Evolutionary conservation across 1,140 invertebrate species (phyloP), one percentile per base, ranked within the genome.

Genomic region (Penaeus chinensis): DNA sequence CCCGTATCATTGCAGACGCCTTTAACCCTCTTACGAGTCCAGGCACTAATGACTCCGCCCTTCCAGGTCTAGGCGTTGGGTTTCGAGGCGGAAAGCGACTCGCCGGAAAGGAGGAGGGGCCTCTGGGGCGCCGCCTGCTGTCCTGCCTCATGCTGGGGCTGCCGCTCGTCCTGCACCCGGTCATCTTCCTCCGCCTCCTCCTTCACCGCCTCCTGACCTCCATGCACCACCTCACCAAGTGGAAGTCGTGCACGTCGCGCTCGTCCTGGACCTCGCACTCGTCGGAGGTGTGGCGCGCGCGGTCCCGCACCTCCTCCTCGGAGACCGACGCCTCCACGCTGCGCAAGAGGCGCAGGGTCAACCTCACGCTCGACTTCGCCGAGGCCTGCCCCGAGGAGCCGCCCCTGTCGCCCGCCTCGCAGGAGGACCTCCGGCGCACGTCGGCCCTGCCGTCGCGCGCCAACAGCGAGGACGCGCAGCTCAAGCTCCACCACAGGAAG

Each of bases 141-240:
- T 89, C 88, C 62, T 90, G 90, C 61, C 86, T 93, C 84, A 90
- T 93, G 69, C 91, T 92, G 5, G 93, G 92, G 82, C 92, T 94
- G 69, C 94, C 94, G 2, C 92, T 93, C 84, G 91, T 94, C 22
- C 92, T 95, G 54, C 94, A 94, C 90, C 94, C 94, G 0, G 91
- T 95, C 10, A 94, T 95, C 22, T 91, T 95, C 18, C 91, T 95
- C 20, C 91, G 94, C 18, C 92, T 95, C 8, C 92, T 95, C 32
- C 93, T 94, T 76, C 94, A 95, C 91, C 92, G 94, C 76, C 92
- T 95, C 27, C 93, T 93, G 3, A 93, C 92, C n/a, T 93, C 93
- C n/a, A 91, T 91, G 76, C 91, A 92, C 22, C 91, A 93, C 8
- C 91, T 93, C 42, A 91, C 92, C 89, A 90, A 92, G 87, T 93